A percentile compares a stretch with the other conserved stretches of the same genome.
phyloP scores from a whole-genome alignment of 1,140 invertebrate genomes.

The Brachionus rubens region DNA sequence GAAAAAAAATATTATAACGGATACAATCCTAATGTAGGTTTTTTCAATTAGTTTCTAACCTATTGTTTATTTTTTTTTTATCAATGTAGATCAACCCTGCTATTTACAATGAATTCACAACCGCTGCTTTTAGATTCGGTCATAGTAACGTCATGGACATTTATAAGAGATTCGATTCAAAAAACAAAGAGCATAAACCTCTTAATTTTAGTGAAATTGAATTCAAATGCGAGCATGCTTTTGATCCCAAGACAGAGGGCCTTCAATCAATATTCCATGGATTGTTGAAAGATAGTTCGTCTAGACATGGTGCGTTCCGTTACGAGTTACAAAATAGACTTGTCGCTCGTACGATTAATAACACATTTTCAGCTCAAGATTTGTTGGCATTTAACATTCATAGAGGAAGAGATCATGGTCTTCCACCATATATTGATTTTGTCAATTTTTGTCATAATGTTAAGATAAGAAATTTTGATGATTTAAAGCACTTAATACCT shows the following conservation, averaged over 20 bases:
- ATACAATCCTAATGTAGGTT: neutral
- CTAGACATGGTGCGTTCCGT: neutral
- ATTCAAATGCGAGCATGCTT: slow-evolving; percentile 3
- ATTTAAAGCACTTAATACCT: neutral
- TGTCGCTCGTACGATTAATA: slow-evolving; percentile 9
- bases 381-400: slow-evolving; percentile 16
- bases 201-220: neutral
- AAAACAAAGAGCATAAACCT: neutral
- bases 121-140: slow-evolving; percentile 46
- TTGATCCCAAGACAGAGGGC: neutral
- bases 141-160: neutral
- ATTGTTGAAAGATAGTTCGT: neutral
- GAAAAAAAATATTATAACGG: slow-evolving; percentile 3
- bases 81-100: neutral
- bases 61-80: neutral
- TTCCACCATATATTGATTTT: slow-evolving; percentile 16
- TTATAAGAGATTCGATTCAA: neutral
- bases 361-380: neutral
- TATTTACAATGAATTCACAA: slow-evolving; percentile 30
- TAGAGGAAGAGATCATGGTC: slow-evolving; percentile 18
- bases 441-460: neutral
- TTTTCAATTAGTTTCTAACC: neutral
- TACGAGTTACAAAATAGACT: slow-evolving; percentile 14
- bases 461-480: slow-evolving; percentile 2
- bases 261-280: slow-evolving; percentile 5